Conservation (phyloP, 1,140 invertebrate species). For the Megathymus violae region DNA sequence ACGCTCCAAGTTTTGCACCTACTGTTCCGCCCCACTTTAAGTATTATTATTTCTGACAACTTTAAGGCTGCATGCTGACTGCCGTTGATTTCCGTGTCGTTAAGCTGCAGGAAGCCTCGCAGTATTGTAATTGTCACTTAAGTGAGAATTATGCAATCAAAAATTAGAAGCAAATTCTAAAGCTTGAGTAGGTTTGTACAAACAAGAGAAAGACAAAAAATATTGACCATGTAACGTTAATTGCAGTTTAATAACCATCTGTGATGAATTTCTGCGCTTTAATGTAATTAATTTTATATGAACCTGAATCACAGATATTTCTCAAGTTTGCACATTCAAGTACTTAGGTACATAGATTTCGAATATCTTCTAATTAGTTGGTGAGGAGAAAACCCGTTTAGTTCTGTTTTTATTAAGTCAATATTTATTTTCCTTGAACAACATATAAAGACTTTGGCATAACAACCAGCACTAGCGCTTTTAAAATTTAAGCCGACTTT, state of each 20-base stretch:
- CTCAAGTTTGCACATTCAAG: neutral
- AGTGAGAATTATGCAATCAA: neutral
- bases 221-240: neutral
- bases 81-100: conserved; percentile 27
- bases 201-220: neutral
- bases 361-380: neutral
- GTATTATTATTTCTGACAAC: conserved; percentile 58
- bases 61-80: conserved; percentile 54
- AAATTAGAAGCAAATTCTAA: neutral
- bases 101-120: conserved; percentile 32
- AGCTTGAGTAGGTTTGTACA: neutral
- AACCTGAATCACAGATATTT: neutral
- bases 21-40: conserved; percentile 59
- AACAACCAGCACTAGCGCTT: too few species aligned
- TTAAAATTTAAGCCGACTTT: too few species aligned
- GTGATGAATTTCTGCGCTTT: too few species aligned
- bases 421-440: neutral
- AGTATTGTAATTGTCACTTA: neutral
- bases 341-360: neutral
- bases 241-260: neutral
- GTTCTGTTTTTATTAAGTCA: neutral
- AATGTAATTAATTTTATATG: neutral
- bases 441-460: neutral
- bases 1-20: conserved; percentile 53
- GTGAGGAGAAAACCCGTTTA: neutral